A percentile compares a stretch with the other conserved stretches of the same genome.
phyloP scores from a whole-genome alignment of 1,140 invertebrate species.

The Lamellibrachia luymesi region DNA sequence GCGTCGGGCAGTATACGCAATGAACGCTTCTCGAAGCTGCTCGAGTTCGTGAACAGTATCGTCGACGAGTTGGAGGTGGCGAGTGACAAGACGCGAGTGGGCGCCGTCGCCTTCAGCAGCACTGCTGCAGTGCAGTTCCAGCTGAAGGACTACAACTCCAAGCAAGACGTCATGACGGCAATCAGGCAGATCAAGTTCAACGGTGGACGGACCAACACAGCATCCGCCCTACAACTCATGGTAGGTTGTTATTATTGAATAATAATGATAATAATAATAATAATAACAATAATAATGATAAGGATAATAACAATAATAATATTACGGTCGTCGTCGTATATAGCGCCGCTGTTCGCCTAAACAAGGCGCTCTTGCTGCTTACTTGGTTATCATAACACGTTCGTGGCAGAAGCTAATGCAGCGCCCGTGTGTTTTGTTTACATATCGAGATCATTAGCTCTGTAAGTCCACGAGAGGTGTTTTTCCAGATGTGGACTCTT shows the following conservation, averaged over 20 bases:
- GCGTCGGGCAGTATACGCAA: constrained; percentile 24
- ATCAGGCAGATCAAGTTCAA: not conserved
- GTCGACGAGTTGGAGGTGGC: constrained; percentile 21
- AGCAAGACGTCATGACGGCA: constrained; percentile 23
- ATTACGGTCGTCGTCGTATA: too few species aligned
- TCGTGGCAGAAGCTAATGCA: too few species aligned
- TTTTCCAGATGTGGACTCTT: too few species aligned
- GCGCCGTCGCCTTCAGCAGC: constrained; percentile 18
- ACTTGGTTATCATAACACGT: too few species aligned
- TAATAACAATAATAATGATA: too few species aligned
- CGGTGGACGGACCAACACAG: not conserved
- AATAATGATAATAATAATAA: too few species aligned
- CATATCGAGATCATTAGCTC: too few species aligned
- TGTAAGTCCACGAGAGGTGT: too few species aligned
- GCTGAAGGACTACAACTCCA: constrained; percentile 19
- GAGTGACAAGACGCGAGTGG: constrained; percentile 12
- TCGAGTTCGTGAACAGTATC: constrained; percentile 16
- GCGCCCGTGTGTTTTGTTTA: too few species aligned
- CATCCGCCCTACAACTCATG: not conserved
- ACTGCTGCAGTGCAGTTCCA: constrained; percentile 20
- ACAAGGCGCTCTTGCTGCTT: too few species aligned
- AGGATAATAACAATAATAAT: too few species aligned
- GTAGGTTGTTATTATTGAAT: not conserved
- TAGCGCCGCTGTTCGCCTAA: too few species aligned
- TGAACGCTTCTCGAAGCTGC: constrained; percentile 17